A percentile compares a stretch with the other conserved stretches of the same genome.
phyloP scores from a whole-genome alignment of 2,797 vertebrate species.

The Coluber constrictor region DNA sequence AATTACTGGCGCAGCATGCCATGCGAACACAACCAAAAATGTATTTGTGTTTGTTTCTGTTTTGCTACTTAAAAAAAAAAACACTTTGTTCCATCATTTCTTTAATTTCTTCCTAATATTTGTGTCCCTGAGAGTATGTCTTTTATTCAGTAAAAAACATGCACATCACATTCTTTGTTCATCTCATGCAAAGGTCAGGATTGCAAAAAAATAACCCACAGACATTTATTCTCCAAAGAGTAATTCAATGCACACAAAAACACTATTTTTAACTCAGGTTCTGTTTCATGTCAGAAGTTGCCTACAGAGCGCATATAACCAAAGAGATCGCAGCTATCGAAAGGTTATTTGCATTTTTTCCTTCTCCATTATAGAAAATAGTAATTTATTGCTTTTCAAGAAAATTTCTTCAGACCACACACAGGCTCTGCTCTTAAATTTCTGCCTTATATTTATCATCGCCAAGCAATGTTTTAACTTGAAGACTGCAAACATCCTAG shows the following conservation, averaged over 20 bases:
- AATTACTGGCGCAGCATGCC: background rate
- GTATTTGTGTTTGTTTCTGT: constrained; percentile 17
- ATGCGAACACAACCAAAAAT: background rate
- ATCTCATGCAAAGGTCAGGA: constrained; percentile 52
- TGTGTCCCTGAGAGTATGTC: background rate
- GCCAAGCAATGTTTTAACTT: background rate
- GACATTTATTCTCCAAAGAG: constrained; percentile 53
- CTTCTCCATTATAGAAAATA: background rate
- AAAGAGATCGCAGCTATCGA: background rate
- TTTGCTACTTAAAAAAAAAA: constrained; percentile 35
- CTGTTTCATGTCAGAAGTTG: constrained; percentile 51
- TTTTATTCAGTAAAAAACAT: background rate
- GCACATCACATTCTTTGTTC: constrained; percentile 13
- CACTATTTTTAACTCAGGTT: constrained; percentile 56
- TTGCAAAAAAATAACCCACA: constrained; percentile 43
- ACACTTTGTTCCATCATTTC: constrained; percentile 10
- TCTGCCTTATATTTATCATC: background rate
- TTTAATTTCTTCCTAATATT: constrained; percentile 21
- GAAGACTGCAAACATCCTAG: background rate
- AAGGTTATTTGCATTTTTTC: background rate
- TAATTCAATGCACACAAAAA: constrained; percentile 34
- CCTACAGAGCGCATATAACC: constrained; percentile 1
- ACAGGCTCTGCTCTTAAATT: background rate
- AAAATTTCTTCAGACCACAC: constrained; percentile 17
- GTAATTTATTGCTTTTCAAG: constrained; percentile 28